phyloP scores from a whole-genome alignment of 1,140 invertebrate genomes.

The Drosophila nasuta region DNA sequence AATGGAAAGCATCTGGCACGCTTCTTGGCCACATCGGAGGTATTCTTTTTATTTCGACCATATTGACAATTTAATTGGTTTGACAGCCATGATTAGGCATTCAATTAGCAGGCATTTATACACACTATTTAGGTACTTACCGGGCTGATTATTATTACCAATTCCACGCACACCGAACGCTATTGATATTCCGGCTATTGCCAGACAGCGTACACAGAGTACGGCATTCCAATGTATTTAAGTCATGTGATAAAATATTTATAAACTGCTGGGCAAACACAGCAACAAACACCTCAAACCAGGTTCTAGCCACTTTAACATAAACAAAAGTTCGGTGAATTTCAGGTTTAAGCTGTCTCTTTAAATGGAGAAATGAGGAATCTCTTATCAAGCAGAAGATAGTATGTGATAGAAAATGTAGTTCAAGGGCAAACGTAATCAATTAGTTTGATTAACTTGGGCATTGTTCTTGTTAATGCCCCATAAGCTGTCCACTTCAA shows the following conservation, averaged over 20 bases:
- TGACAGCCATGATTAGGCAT: constrained; percentile 59
- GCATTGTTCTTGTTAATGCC: constrained; percentile 16
- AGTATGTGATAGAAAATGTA: constrained; percentile 3
- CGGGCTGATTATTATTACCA: constrained; percentile 59
- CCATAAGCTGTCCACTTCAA: not conserved
- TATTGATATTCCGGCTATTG: constrained; percentile 65
- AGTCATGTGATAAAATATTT: constrained; percentile 67
- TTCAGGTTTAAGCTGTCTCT: not conserved
- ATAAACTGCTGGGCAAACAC: constrained; percentile 38
- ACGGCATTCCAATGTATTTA: constrained; percentile 69
- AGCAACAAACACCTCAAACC: constrained; percentile 36
- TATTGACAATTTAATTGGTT: constrained; percentile 27
- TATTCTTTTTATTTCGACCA: constrained; percentile 14
- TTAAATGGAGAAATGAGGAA: not conserved
- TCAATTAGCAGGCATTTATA: constrained; percentile 75
- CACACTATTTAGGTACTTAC: constrained; percentile 69
- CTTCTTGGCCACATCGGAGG: constrained; percentile 23
- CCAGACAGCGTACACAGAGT: constrained; percentile 26
- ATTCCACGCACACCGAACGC: constrained; percentile 42
- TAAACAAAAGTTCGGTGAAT: constrained; percentile 26
- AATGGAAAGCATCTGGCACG: constrained; percentile 43
- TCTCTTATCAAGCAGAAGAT: constrained; percentile 2
- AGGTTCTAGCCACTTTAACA: not conserved
- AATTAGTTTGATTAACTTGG: constrained; percentile 18
- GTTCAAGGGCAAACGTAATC: constrained; percentile 34